A percentile compares a stretch with the other conserved stretches of the same genome.
Evolutionary conservation across 1,140 invertebrate genomes (phyloP).

Genomic region (Pseudomyrmex gracilis): DNA sequence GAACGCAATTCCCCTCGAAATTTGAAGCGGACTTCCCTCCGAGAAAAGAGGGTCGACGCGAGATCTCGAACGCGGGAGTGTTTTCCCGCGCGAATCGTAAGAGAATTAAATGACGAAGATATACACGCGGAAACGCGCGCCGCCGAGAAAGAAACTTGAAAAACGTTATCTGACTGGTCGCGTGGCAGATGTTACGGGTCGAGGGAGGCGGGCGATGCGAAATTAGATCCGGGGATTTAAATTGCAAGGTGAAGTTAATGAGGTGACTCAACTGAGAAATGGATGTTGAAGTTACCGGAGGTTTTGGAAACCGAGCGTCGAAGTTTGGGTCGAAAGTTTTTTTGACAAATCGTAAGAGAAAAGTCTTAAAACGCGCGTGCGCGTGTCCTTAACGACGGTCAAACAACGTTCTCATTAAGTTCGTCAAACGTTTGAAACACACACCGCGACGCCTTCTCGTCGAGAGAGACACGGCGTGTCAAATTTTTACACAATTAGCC

Average conservation of each 20-base stretch:
- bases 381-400: conserved; percentile 29
- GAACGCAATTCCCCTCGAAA: not conserved
- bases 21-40: not conserved
- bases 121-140: not conserved
- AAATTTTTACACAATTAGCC: conserved; percentile 25
- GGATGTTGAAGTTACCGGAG: conserved; percentile 45
- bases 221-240: conserved; percentile 54
- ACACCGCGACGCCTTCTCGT: not conserved
- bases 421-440: not conserved
- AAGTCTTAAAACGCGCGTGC: not conserved
- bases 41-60: not conserved
- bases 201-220: not conserved
- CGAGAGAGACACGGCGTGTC: not conserved
- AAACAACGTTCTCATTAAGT: conserved; percentile 47
- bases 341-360: conserved; percentile 28
- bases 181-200: conserved; percentile 10
- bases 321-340: conserved; percentile 41
- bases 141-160: not conserved
- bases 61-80: not conserved
- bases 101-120: conserved; percentile 46
- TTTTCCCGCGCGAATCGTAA: not conserved
- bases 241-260: conserved; percentile 60
- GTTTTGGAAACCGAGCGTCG: conserved; percentile 44
- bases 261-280: conserved; percentile 55
- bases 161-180: conserved; percentile 40